A percentile compares a stretch with the other conserved stretches of the same genome.
phyloP scores from a whole-genome alignment of 2,888 invertebrate genomes.

The Xanthia icteritia region DNA sequence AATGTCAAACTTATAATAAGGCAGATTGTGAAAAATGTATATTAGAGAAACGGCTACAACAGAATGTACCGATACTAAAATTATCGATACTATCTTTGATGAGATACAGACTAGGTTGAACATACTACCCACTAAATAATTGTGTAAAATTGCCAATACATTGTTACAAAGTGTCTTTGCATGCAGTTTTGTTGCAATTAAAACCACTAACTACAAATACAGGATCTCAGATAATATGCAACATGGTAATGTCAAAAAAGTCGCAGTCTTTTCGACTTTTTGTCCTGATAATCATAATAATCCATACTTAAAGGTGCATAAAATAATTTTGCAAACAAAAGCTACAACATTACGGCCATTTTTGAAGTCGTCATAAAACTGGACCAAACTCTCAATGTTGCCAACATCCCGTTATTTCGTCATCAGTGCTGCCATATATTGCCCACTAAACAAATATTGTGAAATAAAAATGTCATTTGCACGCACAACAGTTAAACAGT shows the following conservation, averaged over 20 bases:
- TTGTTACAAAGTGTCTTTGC: constrained; percentile 1
- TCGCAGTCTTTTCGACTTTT: neutral
- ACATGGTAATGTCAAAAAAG: neutral
- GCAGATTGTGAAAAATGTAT: neutral
- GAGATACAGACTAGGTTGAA: neutral
- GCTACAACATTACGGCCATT: constrained; percentile 6
- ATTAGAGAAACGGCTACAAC: no score
- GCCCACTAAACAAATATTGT: constrained; percentile 66
- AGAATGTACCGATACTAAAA: neutral
- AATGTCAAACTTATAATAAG: neutral
- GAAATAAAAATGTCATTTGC: constrained; percentile 68
- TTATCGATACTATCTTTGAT: neutral
- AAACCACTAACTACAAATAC: neutral
- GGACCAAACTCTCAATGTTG: constrained; percentile 35
- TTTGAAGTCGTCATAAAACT: constrained; percentile 29
- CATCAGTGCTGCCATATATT: constrained; percentile 51
- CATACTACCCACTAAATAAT: neutral
- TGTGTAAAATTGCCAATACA: neutral
- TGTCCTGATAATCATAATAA: neutral
- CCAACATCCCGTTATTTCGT: constrained; percentile 51
- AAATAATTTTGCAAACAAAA: constrained; percentile 6
- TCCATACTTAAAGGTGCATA: neutral
- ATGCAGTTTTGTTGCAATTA: neutral
- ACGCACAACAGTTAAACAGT: constrained; percentile 61
- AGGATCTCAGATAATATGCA: neutral